Conservation (phyloP, 2,888 invertebrate species). For the Malachius bipustulatus region DNA sequence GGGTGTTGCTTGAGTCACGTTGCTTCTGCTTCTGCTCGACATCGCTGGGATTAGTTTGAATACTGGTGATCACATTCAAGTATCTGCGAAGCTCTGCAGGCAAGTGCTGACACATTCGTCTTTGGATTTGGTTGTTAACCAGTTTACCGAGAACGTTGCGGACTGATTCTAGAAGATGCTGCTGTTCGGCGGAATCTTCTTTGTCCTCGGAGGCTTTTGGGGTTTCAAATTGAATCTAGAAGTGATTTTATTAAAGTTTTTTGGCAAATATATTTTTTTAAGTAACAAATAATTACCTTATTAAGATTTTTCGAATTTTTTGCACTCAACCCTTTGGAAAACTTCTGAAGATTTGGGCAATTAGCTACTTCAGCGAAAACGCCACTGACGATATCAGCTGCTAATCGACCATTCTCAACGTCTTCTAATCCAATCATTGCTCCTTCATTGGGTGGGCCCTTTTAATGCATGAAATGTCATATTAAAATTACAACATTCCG, state of each 20-base stretch:
- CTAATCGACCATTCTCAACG: background rate
- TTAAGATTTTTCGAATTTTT: too few species aligned
- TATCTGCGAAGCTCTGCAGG: background rate
- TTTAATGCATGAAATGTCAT: too few species aligned
- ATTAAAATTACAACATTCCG: too few species aligned
- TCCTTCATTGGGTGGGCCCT: too few species aligned
- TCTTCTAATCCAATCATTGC: background rate
- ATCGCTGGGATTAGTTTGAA: background rate
- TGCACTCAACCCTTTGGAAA: background rate
- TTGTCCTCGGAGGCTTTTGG: background rate
- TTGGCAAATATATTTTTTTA: too few species aligned
- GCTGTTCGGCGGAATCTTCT: background rate
- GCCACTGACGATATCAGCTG: background rate
- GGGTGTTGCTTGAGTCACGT: constrained; percentile 1
- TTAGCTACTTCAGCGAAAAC: background rate
- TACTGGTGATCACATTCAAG: background rate
- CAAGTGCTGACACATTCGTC: constrained; percentile 2
- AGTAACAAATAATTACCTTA: too few species aligned
- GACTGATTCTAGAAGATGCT: background rate
- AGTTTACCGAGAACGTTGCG: background rate
- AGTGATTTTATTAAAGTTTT: constrained; percentile 1
- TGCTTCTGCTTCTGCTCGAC: background rate
- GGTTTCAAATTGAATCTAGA: background rate
- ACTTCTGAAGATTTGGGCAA: background rate
- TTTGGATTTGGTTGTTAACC: background rate